Evolutionary conservation across 2,113 vertebrate genomes (phyloP).

Genomic region (Passerina amoena): DNA sequence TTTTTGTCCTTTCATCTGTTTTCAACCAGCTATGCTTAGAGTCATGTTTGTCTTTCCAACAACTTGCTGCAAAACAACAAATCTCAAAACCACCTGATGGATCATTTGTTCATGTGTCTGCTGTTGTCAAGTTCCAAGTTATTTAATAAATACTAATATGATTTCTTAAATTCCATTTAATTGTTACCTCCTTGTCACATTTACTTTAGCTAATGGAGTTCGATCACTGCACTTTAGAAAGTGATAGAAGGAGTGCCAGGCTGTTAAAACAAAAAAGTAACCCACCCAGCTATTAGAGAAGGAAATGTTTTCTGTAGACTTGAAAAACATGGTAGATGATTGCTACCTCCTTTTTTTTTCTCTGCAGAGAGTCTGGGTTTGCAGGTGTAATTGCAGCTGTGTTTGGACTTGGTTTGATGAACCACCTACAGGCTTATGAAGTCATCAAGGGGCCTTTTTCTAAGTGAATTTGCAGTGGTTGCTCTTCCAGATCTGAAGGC

Average conservation of each 20-base stretch:
- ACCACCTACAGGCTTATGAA: neutral
- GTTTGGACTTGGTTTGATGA: neutral
- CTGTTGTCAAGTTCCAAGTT: neutral
- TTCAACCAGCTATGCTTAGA: neutral
- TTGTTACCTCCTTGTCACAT: neutral
- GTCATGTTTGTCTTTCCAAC: neutral
- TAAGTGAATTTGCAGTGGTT: neutral
- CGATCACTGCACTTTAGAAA: neutral
- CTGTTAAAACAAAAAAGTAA: neutral
- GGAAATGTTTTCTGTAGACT: neutral
- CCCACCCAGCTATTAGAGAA: neutral
- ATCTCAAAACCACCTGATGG: neutral
- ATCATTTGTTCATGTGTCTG: neutral
- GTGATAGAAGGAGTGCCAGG: neutral
- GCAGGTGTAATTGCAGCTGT: neutral
- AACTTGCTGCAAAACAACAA: neutral
- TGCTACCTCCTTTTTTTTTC: neutral
- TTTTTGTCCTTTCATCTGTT: neutral
- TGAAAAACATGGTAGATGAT: neutral
- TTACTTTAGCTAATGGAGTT: neutral
- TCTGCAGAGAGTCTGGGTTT: neutral
- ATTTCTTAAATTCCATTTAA: neutral
- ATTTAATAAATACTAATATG: neutral
- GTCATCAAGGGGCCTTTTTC: accelerated
- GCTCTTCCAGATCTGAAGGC: neutral